These are phyloP conservation scores for Helicoverpa armigera DNA, from an alignment of 1,140 invertebrate genomes.

Conservation along the genomic window DNA sequence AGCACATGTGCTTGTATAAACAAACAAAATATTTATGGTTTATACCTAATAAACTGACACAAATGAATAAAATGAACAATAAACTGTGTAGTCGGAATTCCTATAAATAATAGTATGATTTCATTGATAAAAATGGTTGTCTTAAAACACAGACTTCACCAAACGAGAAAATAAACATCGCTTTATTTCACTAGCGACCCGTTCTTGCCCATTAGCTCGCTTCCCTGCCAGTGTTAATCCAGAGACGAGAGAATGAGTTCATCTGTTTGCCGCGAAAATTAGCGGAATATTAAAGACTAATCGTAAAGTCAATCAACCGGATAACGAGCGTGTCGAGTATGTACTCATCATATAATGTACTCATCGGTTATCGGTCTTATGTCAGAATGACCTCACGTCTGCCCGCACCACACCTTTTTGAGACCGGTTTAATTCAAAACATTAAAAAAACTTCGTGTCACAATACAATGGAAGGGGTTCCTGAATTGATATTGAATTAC, in stretches of 20 bases:
- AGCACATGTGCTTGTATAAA: no score
- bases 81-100: no score
- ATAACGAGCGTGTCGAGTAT: not conserved
- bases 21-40: no score
- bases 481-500: not conserved
- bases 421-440: slow-evolving; percentile 32
- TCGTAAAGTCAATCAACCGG: slow-evolving; percentile 12
- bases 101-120: no score
- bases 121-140: no score
- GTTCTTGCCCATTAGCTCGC: not conserved
- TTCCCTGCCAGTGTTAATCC: not conserved
- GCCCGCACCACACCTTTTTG: slow-evolving; percentile 10
- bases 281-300: slow-evolving; percentile 21
- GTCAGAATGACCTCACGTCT: slow-evolving; percentile 29
- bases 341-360: slow-evolving; percentile 10
- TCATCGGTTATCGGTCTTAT: slow-evolving; percentile 31
- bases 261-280: not conserved
- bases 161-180: no score
- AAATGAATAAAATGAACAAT: no score
- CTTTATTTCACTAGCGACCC: not conserved
- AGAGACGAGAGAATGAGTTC: not conserved
- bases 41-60: no score
- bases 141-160: no score
- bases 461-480: no score
- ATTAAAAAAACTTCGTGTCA: not conserved